Conservation (phyloP, 1,140 invertebrate species). For the Lepidurus couesii region DNA sequence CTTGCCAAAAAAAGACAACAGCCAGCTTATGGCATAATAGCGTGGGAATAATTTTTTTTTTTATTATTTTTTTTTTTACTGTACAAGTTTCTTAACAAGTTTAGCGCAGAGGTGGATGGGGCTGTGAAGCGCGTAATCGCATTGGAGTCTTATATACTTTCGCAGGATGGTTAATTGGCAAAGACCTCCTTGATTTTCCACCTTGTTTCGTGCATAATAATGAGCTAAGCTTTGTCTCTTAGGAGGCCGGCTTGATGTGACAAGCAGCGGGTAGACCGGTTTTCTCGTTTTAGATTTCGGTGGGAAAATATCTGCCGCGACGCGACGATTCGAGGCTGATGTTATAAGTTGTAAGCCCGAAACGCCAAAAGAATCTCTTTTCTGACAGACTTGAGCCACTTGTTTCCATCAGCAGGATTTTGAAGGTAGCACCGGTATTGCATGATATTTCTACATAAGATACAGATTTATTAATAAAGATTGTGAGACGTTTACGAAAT, state of each 20-base stretch:
- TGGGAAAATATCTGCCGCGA: background rate
- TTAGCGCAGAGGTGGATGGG: background rate
- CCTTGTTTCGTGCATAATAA: background rate
- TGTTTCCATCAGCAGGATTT: no score
- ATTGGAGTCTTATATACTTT: background rate
- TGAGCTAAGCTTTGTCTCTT: background rate
- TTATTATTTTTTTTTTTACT: background rate
- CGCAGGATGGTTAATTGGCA: constrained; percentile 7
- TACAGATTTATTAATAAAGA: no score
- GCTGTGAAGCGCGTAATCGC: constrained; percentile 1
- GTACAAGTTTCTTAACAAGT: background rate
- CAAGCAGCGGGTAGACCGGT: background rate
- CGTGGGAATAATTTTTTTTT: background rate
- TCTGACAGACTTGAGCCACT: no score
- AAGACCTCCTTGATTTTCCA: constrained; percentile 9
- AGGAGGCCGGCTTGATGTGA: background rate
- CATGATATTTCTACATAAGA: no score
- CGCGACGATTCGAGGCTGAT: background rate
- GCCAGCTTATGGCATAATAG: background rate
- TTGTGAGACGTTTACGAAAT: no score
- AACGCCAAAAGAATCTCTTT: no score
- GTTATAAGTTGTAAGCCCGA: no score
- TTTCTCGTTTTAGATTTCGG: constrained; percentile 2
- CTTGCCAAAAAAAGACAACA: background rate
- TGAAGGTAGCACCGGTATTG: no score